These are phyloP conservation scores for Reinhardtius hippoglossoides DNA, from an alignment of 2,113 vertebrate species.

Conservation along the genomic window DNA sequence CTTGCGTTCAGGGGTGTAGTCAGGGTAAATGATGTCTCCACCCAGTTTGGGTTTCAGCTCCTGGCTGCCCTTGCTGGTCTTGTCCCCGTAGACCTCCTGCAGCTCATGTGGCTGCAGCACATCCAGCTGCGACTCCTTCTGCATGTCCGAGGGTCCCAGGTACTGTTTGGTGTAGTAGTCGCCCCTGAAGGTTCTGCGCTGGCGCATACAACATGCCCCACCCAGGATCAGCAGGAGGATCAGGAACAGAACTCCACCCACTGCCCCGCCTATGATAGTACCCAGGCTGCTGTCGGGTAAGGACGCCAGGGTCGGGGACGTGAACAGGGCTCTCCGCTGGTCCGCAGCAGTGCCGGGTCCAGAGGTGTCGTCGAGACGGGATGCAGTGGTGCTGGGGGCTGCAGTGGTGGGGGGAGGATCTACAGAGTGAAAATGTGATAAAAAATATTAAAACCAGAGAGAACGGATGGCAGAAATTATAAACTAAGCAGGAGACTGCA, in stretches of 20 bases:
- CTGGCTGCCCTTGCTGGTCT: constrained; percentile 89
- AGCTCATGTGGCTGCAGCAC: constrained; percentile 94
- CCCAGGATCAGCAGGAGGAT: constrained; percentile 88
- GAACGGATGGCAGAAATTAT: constrained; percentile 80
- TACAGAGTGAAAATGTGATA: constrained; percentile 82
- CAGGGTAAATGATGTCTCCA: constrained; percentile 89
- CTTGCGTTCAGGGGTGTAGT: constrained; percentile 91
- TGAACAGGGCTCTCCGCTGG: constrained; percentile 80
- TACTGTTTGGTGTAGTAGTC: constrained; percentile 99
- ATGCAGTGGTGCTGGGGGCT: constrained; percentile 87
- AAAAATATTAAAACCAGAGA: constrained; percentile 80
- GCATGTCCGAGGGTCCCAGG: constrained; percentile 96
- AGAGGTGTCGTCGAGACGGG: constrained; percentile 80
- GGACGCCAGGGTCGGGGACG: constrained; percentile 88
- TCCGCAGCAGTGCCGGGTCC: constrained; percentile 85
- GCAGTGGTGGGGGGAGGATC: constrained; percentile 94
- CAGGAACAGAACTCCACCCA: constrained; percentile 92
- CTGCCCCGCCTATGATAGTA: constrained; percentile 88
- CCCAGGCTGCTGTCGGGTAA: constrained; percentile 89
- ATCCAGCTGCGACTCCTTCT: constrained; percentile 96
- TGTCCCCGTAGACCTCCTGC: constrained; percentile 91
- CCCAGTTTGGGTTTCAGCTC: constrained; percentile 92
- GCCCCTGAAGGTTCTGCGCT: constrained; percentile 94
- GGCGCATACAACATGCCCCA: constrained; percentile 88
- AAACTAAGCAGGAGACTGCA: constrained; percentile 77